A percentile compares a stretch with the other conserved stretches of the same genome.
Conservation (phyloP, 2,888 invertebrate genomes). For the Syrphus vitripennis region DNA sequence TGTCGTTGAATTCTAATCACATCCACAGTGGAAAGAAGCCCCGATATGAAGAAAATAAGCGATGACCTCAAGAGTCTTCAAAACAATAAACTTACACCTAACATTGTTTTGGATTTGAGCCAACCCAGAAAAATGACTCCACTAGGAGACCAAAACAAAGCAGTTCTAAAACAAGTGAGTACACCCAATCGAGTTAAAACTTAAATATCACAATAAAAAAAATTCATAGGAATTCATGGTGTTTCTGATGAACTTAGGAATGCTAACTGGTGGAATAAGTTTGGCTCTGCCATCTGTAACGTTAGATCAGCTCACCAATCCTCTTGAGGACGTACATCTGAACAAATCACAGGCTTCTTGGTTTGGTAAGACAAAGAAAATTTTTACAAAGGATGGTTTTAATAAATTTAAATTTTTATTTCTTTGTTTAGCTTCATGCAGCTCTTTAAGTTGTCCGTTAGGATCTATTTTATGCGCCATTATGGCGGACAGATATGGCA, state of each 20-base stretch:
- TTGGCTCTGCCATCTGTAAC: slow-evolving; percentile 79
- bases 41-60: background rate
- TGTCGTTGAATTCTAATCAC: no score
- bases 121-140: slow-evolving; percentile 72
- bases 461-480: background rate
- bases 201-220: background rate
- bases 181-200: no score
- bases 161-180: slow-evolving; percentile 76
- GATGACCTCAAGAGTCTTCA: slow-evolving; percentile 48
- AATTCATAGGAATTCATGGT: slow-evolving; percentile 76
- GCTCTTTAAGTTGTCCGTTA: background rate
- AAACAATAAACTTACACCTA: slow-evolving; percentile 66
- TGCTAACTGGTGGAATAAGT: slow-evolving; percentile 78
- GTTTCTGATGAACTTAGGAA: slow-evolving; percentile 78
- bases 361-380: slow-evolving; percentile 75
- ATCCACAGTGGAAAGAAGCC: background rate
- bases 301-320: slow-evolving; percentile 75
- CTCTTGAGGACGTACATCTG: slow-evolving; percentile 75
- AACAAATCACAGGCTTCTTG: slow-evolving; percentile 77
- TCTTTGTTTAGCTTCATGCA: slow-evolving; percentile 75
- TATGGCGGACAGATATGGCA: background rate
- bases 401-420: background rate
- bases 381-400: background rate
- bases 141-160: slow-evolving; percentile 77
- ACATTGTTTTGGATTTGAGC: slow-evolving; percentile 73